Base-by-base conservation (phyloP, 2,888 invertebrate species). In the Xestia sexstrigata region DNA sequence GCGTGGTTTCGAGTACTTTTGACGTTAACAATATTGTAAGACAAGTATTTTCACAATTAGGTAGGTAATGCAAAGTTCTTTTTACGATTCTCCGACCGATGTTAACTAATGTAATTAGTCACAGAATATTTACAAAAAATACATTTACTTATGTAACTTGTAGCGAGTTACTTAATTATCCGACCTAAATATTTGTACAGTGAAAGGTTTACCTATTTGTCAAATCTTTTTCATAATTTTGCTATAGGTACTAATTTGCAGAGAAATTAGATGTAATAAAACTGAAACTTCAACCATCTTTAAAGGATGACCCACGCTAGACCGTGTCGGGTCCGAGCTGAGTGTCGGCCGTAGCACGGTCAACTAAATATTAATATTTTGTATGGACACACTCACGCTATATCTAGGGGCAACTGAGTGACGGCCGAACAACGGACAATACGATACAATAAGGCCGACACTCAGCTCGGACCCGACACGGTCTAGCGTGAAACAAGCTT, bases 1-100 rank as follows among this genome's bases (percentile, higher is more conserved):
- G 79, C 85, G 76, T 83, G 72, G 52, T 67, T 81, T 79, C 47
- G 17, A 70, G 60, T 76, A 62, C 39, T 78, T 70, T 63, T 60
- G 3, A 74, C 69, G 58, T 68, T 52, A 75, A 68, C 23, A 69
- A 66, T 42, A 42, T 65, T 30, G 26, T 49, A 35, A 75, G 35
- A 66, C 35, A 63, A 58, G 58, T 30, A 45, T 72, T 75, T 75
- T 52, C 45, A 58, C n/a, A 76, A 60, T 70, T 63, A 63, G 8
- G 52, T 35, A 79, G 9, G 26, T 30, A 72, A 70, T 39, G 47
- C 30, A 26, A 67, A 47, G 2, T 76, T 69, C 3, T 55, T 72
- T 39, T 69, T 69, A 75, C 52, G 58, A 58, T 81, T 47, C 15
- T 52, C 20, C 20, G n/a, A 8, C n/a, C 20, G 30, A 63, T 71